Evolutionary conservation across 2,888 invertebrate genomes (phyloP), one percentile per base, ranked within the genome.

Genomic region (Galerucella pusilla): DNA sequence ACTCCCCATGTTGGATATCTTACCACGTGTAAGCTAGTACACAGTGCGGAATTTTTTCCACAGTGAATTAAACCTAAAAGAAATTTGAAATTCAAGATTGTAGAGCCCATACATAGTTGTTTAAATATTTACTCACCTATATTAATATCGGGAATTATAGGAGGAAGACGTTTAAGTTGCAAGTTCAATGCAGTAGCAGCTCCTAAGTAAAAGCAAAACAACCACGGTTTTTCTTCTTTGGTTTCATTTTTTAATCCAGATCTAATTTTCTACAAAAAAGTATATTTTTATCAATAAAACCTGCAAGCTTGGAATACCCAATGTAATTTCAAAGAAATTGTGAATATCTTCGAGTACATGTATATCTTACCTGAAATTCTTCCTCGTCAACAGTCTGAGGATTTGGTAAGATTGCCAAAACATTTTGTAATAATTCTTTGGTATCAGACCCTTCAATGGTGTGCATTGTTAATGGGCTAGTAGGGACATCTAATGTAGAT

Each of bases 1-100:
- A 94, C 89, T 14, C 91, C 93, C 91, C 95, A 94, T 16, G 91
- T 89, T 0, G 95, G 95, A 80, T 91, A 88, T 5, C 88, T 85
- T 6, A 89, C 88, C 2, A 92, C 89, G 80, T 92, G 91, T 14
- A 93, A 85, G 6, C 90, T 90, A 0, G 87, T 83, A 82, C 94
- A 94, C 1, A 93, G 85, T 28, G 88, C 87, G 0, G 88, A 80
- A 85, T 90, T 89, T 77, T 85, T 87, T 2, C 90, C 91, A 82
- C 94, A 94, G 82, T 93, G 90, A 4, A 93, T 86, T 83, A 91
- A 90, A 77, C 92, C 93, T 79, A 60, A 46, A 74, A 76, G 45
- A 69, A 61, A 42, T 42, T 42, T 42, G 35, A 4, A 35, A 35
- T 5, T 35, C 6, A 42, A 42, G 35, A 9, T 42, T 7, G 0